Evolutionary conservation across 92 coral and sea anemone genomes (phyloP).

Genomic region (Micromussa lordhowensis): DNA sequence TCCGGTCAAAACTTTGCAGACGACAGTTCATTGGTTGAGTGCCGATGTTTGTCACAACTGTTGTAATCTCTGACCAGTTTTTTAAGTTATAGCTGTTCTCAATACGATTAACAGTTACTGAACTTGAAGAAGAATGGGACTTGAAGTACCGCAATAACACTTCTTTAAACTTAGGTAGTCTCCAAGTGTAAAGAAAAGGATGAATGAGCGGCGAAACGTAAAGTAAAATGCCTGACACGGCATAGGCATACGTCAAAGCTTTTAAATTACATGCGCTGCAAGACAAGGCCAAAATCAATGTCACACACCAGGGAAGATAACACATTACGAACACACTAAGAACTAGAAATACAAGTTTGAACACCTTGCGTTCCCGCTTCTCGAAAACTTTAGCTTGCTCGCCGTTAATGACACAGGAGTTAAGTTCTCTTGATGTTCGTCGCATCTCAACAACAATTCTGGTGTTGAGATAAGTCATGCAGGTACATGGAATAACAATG

Average conservation of each 20-base stretch:
- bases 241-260: not conserved
- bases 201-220: conserved; percentile 13
- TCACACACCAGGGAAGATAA: conserved; percentile 11
- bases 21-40: not conserved
- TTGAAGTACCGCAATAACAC: not conserved
- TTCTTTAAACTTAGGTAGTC: conserved; percentile 4
- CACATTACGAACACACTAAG: conserved; percentile 13
- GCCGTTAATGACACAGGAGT: not conserved
- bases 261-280: not conserved
- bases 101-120: not conserved
- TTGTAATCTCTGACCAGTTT: not conserved
- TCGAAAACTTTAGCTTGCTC: not conserved
- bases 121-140: not conserved
- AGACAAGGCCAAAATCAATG: not conserved
- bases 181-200: conserved; percentile 25
- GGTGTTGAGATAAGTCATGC: conserved; percentile 13
- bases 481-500: not conserved
- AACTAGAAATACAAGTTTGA: not conserved
- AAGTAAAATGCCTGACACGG: not conserved
- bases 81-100: not conserved
- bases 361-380: conserved; percentile 4
- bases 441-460: not conserved
- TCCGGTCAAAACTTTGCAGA: not conserved
- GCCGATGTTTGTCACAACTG: not conserved
- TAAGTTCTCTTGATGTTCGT: not conserved